Evolutionary conservation across 1,140 invertebrate genomes (phyloP).

Genomic region (Papilio polytes): DNA sequence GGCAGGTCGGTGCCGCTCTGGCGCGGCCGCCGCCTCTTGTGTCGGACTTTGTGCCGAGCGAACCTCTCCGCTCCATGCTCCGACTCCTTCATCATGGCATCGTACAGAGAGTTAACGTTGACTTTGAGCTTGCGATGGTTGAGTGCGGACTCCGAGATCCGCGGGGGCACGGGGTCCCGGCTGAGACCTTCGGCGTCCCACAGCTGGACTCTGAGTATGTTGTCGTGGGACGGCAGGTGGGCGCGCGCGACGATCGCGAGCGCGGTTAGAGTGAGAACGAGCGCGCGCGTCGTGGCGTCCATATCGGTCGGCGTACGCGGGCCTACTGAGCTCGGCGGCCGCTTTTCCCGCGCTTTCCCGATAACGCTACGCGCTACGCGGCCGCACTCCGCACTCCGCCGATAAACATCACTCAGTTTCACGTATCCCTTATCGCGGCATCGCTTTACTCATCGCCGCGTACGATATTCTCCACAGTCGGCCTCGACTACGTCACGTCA

Average conservation of each 20-base stretch:
- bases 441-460: conserved; percentile 58
- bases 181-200: conserved; percentile 77
- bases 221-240: conserved; percentile 74
- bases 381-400: conserved; percentile 52
- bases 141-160: conserved; percentile 44
- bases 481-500: neutral
- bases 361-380: conserved; percentile 65
- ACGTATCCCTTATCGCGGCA: conserved; percentile 58
- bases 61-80: conserved; percentile 67
- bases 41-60: conserved; percentile 74
- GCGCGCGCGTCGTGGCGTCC: conserved; percentile 63
- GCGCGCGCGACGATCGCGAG: conserved; percentile 70
- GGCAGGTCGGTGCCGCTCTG: conserved; percentile 70
- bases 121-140: conserved; percentile 68
- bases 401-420: conserved; percentile 56
- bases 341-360: conserved; percentile 79
- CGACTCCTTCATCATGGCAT: conserved; percentile 76
- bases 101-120: conserved; percentile 69
- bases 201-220: conserved; percentile 76
- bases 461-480: neutral
- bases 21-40: conserved; percentile 71
- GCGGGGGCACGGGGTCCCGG: conserved; percentile 60
- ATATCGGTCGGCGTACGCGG: conserved; percentile 71
- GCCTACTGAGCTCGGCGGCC: conserved; percentile 66
- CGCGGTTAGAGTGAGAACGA: conserved; percentile 61